Base-by-base conservation (phyloP, 2,797 vertebrate species). In the Eutrigla gurnardus region DNA sequence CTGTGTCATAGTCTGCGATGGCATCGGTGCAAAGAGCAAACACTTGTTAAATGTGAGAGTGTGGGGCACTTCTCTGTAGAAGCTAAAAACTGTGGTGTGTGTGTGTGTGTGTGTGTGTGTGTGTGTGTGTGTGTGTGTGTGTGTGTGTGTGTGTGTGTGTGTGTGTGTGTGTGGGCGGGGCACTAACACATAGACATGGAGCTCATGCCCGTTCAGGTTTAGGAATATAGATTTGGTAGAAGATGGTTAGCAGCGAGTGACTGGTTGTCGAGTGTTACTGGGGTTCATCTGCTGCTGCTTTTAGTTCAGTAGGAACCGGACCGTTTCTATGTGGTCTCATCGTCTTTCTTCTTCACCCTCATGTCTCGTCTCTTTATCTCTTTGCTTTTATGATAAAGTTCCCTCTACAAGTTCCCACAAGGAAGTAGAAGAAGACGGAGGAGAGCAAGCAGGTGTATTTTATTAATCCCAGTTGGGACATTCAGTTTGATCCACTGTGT, bases 31-130 rank as follows among this genome's bases (percentile, higher is more conserved):
- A 60, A 65, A 47, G 25, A 60, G 40, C 14, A 5, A 32, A 47
- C 39, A 70, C 49, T 36, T 73, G 45, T 52, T 15, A 54, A 42
- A 72, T 55, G 14, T 45, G 40, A 60, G 25, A 25, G 25, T 53
- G 65, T n/a, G 42, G 49, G 46, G 35, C 25, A 40, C 57, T 39
- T 18, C 2, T 37, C 1, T 25, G 25, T 25, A 25, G 25, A 25
- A 25, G 25, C n/a, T n/a, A n/a, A n/a, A n/a, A n/a, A n/a, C n/a
- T 25, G 2, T 25, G 25, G 25, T 25, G 2, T 25, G 25, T 25
- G 2, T 25, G 25, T 25, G 25, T 25, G 25, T 25, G 25, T 25
- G 25, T 25, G 25, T 25, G 25, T 25, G 25, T 25, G 25, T 25
- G 25, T 25, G 25, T 25, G 2, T 25, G 25, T 25, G 25, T 25